Percentiles rank a stretch among this genome's conserved stretches.
Evolutionary conservation across 2,797 vertebrate species (phyloP).

Genomic region (Sebastiscus albofasciatus): DNA sequence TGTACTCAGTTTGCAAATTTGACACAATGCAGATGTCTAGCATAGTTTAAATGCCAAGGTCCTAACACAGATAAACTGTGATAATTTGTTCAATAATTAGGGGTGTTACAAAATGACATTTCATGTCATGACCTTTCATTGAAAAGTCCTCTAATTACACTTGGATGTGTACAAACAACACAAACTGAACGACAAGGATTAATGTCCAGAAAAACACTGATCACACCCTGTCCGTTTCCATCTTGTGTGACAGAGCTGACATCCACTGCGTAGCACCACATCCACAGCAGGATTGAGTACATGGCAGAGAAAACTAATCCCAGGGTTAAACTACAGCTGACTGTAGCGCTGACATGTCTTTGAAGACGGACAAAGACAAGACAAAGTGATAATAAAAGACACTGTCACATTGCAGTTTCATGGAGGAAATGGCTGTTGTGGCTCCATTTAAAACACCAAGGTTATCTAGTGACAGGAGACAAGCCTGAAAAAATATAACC

Average conservation of each 20-base stretch:
- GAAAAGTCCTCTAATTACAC: constrained; percentile 55
- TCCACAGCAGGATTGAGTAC: constrained; percentile 31
- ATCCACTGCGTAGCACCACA: constrained; percentile 39
- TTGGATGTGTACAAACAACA: constrained; percentile 48
- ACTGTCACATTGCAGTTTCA: constrained; percentile 56
- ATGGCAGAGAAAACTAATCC: constrained; percentile 60
- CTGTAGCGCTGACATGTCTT: constrained; percentile 52
- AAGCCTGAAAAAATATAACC: constrained; percentile 23
- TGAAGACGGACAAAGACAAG: constrained; percentile 63
- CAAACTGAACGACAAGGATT: constrained; percentile 50
- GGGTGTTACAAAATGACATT: constrained; percentile 55
- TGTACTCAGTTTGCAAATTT: not conserved
- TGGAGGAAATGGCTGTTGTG: constrained; percentile 50
- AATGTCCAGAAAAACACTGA: constrained; percentile 38
- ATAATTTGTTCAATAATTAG: constrained; percentile 54
- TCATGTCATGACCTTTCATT: constrained; percentile 47
- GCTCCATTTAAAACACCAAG: constrained; percentile 70
- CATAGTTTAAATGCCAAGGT: constrained; percentile 8
- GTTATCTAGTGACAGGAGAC: constrained; percentile 65
- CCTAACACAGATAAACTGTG: constrained; percentile 29
- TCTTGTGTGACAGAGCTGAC: constrained; percentile 56
- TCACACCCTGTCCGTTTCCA: constrained; percentile 61
- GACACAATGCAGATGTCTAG: not conserved
- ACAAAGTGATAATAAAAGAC: constrained; percentile 63
- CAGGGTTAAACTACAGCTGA: constrained; percentile 64